A percentile compares a stretch with the other conserved stretches of the same genome.
phyloP scores from a whole-genome alignment of 2,797 vertebrate species.

The Tenualosa thibaudeaui region DNA sequence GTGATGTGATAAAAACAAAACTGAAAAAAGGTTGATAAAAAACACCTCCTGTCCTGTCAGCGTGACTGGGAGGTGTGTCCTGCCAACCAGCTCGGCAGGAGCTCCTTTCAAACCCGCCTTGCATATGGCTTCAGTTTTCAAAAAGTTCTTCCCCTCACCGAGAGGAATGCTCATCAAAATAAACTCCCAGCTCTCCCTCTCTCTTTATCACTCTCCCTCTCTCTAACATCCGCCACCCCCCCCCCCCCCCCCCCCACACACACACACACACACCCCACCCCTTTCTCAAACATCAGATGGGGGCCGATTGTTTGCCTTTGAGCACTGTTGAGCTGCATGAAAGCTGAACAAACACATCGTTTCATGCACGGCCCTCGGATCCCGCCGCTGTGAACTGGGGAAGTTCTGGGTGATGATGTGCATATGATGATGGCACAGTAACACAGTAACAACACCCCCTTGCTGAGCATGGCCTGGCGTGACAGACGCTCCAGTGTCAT shows the following conservation, averaged over 20 bases:
- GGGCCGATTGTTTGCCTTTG: constrained; percentile 26
- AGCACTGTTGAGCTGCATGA: constrained; percentile 46
- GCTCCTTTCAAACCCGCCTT: constrained; percentile 44
- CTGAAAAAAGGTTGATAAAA: not conserved
- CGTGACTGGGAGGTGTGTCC: constrained; percentile 3
- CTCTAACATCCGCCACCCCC: not conserved
- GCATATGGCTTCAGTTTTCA: constrained; percentile 60
- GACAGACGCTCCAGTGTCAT: not conserved
- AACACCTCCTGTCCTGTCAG: not conserved
- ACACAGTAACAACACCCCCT: too few species aligned
- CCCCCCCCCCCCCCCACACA: not conserved
- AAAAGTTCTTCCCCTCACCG: constrained; percentile 35
- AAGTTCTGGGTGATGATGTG: not conserved
- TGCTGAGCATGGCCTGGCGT: not conserved
- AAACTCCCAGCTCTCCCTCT: constrained; percentile 40
- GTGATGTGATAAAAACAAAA: too few species aligned
- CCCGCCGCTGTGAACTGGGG: not conserved
- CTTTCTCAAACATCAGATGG: not conserved
- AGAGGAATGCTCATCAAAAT: constrained; percentile 56
- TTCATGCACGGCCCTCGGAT: constrained; percentile 49
- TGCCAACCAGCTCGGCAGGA: constrained; percentile 19
- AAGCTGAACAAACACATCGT: constrained; percentile 68
- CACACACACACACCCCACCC: not conserved
- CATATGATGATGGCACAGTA: constrained; percentile 4
- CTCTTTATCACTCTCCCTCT: not conserved